Percentiles rank a stretch among this genome's conserved stretches.
Conservation (phyloP, 2,113 vertebrate genomes). For the Centrocercus urophasianus region DNA sequence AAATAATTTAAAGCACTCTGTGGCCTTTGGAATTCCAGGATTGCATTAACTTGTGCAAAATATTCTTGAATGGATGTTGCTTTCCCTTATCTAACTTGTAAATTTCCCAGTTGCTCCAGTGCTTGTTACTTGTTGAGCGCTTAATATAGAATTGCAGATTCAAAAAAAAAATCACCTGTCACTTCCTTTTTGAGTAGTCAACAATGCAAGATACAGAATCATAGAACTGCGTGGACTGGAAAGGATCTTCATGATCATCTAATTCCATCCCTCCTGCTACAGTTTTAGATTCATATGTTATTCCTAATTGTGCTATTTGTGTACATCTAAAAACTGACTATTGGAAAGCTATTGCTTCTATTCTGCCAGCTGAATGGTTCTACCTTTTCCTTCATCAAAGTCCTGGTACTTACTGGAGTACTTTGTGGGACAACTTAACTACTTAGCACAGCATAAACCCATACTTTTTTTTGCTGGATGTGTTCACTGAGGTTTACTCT, state of each 20-base stretch:
- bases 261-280: background rate
- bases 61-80: background rate
- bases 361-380: background rate
- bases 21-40: background rate
- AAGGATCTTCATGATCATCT: background rate
- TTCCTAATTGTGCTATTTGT: background rate
- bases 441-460: background rate
- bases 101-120: background rate
- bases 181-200: background rate
- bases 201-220: background rate
- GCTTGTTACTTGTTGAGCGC: background rate
- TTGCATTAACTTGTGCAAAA: background rate
- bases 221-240: background rate
- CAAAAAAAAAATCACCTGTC: background rate
- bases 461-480: fast-evolving
- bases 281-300: background rate
- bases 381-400: fast-evolving
- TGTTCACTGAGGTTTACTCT: background rate
- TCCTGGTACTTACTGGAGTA: background rate
- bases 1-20: background rate
- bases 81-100: background rate
- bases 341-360: background rate
- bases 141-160: background rate
- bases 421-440: background rate
- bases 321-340: background rate